Percentiles rank a stretch among this genome's conserved stretches.
These are phyloP conservation scores for Alces alces DNA, from an alignment of 2,113 vertebrate species.

Conservation along the genomic window DNA sequence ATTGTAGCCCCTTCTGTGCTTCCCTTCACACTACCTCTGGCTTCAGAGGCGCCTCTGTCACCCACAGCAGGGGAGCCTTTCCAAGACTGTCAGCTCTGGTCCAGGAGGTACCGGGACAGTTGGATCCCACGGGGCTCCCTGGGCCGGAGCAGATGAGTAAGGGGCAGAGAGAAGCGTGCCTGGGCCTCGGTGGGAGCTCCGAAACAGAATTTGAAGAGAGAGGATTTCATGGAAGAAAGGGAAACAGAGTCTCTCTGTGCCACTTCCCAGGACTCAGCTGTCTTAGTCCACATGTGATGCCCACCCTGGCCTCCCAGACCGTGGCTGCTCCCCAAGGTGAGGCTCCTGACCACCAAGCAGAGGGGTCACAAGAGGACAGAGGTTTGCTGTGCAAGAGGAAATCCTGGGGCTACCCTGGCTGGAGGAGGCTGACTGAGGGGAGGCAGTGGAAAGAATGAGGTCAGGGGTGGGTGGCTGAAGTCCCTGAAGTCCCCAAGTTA, in stretches of 20 bases:
- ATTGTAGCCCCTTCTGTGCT: neutral
- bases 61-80: neutral
- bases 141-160: neutral
- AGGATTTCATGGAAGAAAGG: neutral
- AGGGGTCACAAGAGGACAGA: neutral
- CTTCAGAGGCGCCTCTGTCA: neutral
- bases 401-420: neutral
- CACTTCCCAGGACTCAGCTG: neutral
- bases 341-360: neutral
- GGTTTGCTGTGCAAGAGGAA: neutral
- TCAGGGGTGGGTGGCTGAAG: neutral
- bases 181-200: neutral
- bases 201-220: neutral
- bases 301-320: neutral
- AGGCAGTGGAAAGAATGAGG: neutral
- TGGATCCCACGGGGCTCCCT: neutral
- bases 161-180: neutral
- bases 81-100: neutral
- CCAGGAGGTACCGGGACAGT: neutral
- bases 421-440: neutral
- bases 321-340: neutral
- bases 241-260: neutral
- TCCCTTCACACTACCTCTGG: neutral
- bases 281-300: neutral
- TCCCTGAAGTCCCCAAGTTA: neutral